Conservation (phyloP, 2,113 vertebrate species). For the Festucalex cinctus region DNA sequence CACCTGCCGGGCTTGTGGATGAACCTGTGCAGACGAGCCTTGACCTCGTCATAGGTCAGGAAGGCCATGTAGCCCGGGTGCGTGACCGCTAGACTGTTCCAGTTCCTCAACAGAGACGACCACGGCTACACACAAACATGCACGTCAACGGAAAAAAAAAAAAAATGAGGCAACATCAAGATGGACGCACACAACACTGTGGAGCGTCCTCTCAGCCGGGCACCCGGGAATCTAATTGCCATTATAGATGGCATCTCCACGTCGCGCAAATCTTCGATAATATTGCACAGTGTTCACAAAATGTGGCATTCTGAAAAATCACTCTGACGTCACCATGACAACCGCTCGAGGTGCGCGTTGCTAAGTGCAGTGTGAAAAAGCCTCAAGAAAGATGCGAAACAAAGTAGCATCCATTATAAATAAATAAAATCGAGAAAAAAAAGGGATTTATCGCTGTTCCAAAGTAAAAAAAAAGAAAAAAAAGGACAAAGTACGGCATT, state of each 20-base stretch:
- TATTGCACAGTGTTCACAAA: too few relatives aligned
- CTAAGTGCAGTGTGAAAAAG: too few relatives aligned
- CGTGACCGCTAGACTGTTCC: constrained; percentile 97
- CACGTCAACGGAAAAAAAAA: not conserved
- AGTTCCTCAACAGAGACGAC: constrained; percentile 96
- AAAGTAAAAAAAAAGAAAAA: too few relatives aligned
- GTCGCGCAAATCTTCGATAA: too few relatives aligned
- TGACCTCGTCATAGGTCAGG: constrained; percentile 96
- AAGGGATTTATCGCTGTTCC: too few relatives aligned
- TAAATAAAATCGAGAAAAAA: too few relatives aligned
- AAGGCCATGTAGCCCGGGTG: constrained; percentile 99
- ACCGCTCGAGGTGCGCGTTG: too few relatives aligned
- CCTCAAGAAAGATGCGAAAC: too few relatives aligned
- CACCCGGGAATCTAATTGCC: not conserved
- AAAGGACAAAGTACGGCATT: too few relatives aligned
- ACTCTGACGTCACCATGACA: too few relatives aligned
- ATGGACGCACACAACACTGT: not conserved
- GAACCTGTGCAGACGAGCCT: constrained; percentile 94
- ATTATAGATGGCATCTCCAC: not conserved
- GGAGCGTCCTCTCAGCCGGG: not conserved
- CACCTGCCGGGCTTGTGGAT: constrained; percentile 98
- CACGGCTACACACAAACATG: constrained; percentile 78
- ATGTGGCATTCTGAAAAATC: too few relatives aligned
- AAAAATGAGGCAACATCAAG: not conserved
- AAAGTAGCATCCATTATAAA: too few relatives aligned